These are phyloP conservation scores for Cephus nigrinus DNA, from an alignment of 2,888 invertebrate species.

Conservation along the genomic window DNA sequence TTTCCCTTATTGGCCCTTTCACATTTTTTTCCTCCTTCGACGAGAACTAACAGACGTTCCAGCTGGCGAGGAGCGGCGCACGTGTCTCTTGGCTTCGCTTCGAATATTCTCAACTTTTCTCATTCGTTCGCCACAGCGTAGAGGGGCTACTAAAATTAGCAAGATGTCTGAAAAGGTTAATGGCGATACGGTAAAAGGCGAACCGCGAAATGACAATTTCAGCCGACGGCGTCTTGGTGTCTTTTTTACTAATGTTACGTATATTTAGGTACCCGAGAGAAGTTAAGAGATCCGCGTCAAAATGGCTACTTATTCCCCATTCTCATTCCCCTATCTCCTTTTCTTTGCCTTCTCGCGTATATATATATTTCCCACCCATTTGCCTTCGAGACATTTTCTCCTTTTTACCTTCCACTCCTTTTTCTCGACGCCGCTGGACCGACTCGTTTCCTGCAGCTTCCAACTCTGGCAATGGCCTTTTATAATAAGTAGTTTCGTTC, in stretches of 20 bases:
- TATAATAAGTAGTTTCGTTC: constrained; percentile 56
- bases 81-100: too few relatives aligned
- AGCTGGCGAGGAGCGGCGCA: neutral
- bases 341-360: constrained; percentile 10
- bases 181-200: neutral
- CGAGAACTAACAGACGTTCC: neutral
- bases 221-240: neutral
- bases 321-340: constrained; percentile 13
- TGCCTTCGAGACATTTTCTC: constrained; percentile 17
- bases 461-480: constrained; percentile 51
- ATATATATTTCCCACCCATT: constrained; percentile 11
- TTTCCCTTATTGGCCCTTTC: neutral
- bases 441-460: constrained; percentile 36
- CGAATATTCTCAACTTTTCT: neutral
- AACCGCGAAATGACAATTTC: neutral
- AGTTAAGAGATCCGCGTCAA: neutral
- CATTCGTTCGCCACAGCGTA: neutral
- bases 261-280: neutral
- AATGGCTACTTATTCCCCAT: neutral
- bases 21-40: neutral
- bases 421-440: constrained; percentile 34
- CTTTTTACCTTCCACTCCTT: constrained; percentile 19
- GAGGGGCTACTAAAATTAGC: neutral
- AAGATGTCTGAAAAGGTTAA: neutral
- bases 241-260: neutral